phyloP scores from a whole-genome alignment of 2,888 invertebrate genomes.

The Eupithecia inturbata region DNA sequence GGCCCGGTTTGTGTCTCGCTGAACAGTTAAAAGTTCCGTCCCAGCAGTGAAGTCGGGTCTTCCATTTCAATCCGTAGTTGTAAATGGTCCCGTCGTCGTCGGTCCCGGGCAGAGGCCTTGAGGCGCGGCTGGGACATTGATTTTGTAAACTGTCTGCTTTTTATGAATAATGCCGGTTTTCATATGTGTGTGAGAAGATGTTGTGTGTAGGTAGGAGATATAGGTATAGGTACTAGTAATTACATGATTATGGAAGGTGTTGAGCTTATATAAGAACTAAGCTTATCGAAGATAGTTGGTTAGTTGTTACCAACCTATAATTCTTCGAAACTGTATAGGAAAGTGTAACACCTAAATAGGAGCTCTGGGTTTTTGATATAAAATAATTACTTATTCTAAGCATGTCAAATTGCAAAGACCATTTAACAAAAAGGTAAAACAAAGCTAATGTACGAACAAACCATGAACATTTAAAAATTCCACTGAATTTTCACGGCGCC shows the following conservation, averaged over 20 bases:
- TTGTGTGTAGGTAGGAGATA: not conserved
- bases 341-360: not conserved
- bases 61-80: slow-evolving; percentile 29
- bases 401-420: not conserved
- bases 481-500: slow-evolving; percentile 16
- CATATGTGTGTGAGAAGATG: not conserved
- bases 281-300: not conserved
- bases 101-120: slow-evolving; percentile 23
- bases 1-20: not conserved
- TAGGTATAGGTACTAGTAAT: not conserved
- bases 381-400: not conserved
- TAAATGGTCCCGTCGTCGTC: slow-evolving; percentile 19
- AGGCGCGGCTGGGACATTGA: slow-evolving; percentile 26
- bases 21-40: slow-evolving; percentile 27
- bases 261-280: too few species aligned
- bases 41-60: slow-evolving; percentile 23
- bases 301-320: not conserved
- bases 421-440: not conserved
- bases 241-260: not conserved
- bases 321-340: not conserved
- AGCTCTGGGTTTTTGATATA: not conserved
- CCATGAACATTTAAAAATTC: slow-evolving; percentile 22
- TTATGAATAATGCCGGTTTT: slow-evolving; percentile 16
- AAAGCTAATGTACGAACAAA: not conserved
- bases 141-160: slow-evolving; percentile 27